phyloP scores from a whole-genome alignment of 1,140 invertebrate species.

The Aphelenchoides besseyi region DNA sequence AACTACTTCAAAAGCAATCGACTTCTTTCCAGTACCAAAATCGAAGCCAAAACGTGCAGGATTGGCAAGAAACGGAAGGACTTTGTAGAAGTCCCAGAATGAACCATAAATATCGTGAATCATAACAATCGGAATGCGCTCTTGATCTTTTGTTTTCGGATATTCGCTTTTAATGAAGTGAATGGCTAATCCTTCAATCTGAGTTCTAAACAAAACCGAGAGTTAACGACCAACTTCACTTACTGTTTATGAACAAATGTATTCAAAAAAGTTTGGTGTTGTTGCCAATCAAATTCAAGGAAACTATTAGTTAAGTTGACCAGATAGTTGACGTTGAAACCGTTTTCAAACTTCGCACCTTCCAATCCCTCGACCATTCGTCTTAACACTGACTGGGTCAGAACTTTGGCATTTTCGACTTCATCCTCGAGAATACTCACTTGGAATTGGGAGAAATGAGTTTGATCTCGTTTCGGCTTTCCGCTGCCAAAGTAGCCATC shows the following conservation, averaged over 20 bases:
- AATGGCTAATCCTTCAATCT: conserved; percentile 43
- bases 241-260: conserved; percentile 48
- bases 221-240: conserved; percentile 8
- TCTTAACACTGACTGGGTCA: not conserved
- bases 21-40: conserved; percentile 35
- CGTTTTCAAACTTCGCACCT: not conserved
- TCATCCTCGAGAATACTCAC: conserved; percentile 8
- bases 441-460: conserved; percentile 8
- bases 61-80: conserved; percentile 44
- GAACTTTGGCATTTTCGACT: not conserved
- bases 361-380: conserved; percentile 15
- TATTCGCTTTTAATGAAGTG: conserved; percentile 43
- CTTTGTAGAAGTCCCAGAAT: conserved; percentile 52
- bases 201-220: conserved; percentile 32
- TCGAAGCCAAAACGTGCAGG: conserved; percentile 46
- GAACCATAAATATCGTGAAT: conserved; percentile 39
- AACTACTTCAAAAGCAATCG: conserved; percentile 42
- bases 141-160: conserved; percentile 22
- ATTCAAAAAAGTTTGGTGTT: conserved; percentile 45
- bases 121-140: conserved; percentile 35
- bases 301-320: conserved; percentile 32
- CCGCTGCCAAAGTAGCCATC: conserved; percentile 23
- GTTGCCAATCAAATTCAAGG: conserved; percentile 43
- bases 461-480: not conserved
- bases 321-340: conserved; percentile 28